Conservation (phyloP, 2,797 vertebrate genomes). For the Anomalospiza imberbis region DNA sequence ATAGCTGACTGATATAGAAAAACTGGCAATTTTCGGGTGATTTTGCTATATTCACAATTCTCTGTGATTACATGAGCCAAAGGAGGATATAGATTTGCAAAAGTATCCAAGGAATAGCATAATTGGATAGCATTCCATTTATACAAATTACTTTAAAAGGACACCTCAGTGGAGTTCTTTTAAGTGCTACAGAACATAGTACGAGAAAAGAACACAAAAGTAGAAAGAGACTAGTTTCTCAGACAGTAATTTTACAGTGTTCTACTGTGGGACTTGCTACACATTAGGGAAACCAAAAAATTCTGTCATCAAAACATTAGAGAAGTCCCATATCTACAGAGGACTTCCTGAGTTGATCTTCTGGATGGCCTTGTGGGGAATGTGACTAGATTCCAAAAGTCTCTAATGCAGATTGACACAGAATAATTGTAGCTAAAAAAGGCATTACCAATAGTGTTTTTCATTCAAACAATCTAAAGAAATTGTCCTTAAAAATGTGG, state of each 20-base stretch:
- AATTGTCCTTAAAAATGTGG: background rate
- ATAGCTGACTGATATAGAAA: background rate
- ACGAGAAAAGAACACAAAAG: background rate
- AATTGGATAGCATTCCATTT: background rate
- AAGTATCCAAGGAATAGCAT: background rate
- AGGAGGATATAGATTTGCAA: background rate
- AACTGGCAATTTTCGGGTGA: background rate
- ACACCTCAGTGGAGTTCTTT: background rate
- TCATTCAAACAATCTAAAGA: background rate
- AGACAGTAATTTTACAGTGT: background rate
- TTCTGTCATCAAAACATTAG: background rate
- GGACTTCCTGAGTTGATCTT: background rate
- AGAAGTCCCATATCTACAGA: background rate
- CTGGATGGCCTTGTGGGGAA: background rate
- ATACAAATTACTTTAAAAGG: background rate
- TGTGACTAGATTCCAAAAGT: background rate
- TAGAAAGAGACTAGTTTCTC: background rate
- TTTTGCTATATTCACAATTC: background rate
- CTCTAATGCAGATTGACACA: background rate
- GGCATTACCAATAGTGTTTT: background rate
- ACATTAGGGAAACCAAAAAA: background rate
- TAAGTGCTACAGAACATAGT: background rate
- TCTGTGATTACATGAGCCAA: background rate
- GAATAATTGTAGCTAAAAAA: background rate
- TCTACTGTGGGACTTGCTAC: background rate